Percentiles rank a stretch among this genome's conserved stretches.
Evolutionary conservation across 1,140 invertebrate genomes (phyloP).

Genomic region (Tetragnatha versicolor): DNA sequence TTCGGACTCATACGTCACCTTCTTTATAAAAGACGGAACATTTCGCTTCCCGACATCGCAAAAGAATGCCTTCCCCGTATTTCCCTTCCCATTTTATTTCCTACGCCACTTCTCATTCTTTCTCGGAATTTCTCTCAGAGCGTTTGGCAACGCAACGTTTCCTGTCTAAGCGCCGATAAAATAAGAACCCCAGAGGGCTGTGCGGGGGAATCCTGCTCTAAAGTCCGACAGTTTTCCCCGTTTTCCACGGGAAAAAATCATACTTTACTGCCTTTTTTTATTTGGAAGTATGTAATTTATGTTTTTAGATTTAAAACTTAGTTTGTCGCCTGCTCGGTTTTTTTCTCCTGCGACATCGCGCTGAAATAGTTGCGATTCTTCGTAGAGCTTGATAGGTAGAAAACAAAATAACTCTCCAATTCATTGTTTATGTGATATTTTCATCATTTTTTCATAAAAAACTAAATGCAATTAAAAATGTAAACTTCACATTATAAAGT

Average conservation of each 20-base stretch:
- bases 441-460: no score
- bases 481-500: no score
- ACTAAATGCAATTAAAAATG: no score
- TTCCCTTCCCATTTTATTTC: constrained; percentile 14
- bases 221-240: not conserved
- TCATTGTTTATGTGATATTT: no score
- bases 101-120: constrained; percentile 16
- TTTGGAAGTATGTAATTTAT: constrained; percentile 31
- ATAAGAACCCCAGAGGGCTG: constrained; percentile 24
- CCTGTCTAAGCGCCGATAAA: constrained; percentile 45
- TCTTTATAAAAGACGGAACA: constrained; percentile 13
- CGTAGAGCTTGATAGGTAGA: no score
- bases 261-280: not conserved
- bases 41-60: constrained; percentile 2
- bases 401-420: no score
- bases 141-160: not conserved
- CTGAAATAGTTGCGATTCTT: no score
- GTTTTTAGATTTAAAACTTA: constrained; percentile 15
- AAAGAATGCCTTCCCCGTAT: constrained; percentile 8
- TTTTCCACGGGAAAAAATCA: not conserved
- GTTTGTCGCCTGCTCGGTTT: constrained; percentile 2
- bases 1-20: constrained; percentile 34
- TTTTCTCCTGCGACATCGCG: no score
- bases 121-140: constrained; percentile 4
- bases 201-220: not conserved